Evolutionary conservation across 2,113 vertebrate species (phyloP).

Genomic region (Falco punctatus): DNA sequence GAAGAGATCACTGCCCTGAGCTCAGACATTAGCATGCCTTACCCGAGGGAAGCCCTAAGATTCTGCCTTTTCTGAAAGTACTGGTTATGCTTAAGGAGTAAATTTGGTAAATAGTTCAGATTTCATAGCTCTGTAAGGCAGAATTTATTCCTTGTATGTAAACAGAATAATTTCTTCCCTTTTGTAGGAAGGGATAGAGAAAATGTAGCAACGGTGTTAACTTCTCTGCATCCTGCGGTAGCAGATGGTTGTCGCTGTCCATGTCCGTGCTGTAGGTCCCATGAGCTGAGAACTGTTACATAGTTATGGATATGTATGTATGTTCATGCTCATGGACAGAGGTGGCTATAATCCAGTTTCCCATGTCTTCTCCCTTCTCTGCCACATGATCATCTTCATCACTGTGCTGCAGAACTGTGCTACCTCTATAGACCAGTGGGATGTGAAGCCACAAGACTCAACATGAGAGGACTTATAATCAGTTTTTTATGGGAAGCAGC

Average conservation of each 20-base stretch:
- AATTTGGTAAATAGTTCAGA: not conserved
- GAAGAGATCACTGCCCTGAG: not conserved
- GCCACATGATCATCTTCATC: not conserved
- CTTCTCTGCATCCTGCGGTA: not conserved
- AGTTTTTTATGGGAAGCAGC: not conserved
- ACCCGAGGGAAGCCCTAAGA: not conserved
- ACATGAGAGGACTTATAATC: accelerated
- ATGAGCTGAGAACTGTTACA: not conserved
- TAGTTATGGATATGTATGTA: not conserved
- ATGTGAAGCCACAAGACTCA: not conserved
- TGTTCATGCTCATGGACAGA: not conserved
- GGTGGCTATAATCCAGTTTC: not conserved
- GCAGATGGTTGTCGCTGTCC: not conserved
- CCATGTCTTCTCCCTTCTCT: not conserved
- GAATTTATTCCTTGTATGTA: not conserved
- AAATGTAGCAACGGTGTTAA: not conserved
- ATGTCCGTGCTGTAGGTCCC: not conserved
- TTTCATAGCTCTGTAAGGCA: not conserved
- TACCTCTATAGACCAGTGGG: not conserved
- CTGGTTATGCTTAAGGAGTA: not conserved
- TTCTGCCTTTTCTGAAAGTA: not conserved
- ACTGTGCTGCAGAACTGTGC: not conserved
- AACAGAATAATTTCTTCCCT: not conserved
- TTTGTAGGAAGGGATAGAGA: not conserved
- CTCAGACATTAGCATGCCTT: not conserved